phyloP scores from a whole-genome alignment of 2,797 vertebrate genomes.

The Pterois miles region DNA sequence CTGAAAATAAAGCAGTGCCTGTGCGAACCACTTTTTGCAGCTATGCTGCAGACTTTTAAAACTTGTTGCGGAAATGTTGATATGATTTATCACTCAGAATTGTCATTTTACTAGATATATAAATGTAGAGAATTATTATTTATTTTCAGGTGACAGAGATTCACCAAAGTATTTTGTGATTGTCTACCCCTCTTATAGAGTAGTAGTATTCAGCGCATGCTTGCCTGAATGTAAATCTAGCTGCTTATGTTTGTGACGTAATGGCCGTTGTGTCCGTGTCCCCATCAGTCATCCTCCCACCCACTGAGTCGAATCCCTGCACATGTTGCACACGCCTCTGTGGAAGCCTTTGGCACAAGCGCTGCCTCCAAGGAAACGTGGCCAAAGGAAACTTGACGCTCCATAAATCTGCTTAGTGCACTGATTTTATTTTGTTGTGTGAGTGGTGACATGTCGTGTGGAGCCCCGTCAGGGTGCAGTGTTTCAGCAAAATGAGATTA shows the following conservation, averaged over 20 bases:
- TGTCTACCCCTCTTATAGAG: background rate
- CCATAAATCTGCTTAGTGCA: slow-evolving; percentile 50
- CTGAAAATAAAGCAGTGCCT: background rate
- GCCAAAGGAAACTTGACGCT: slow-evolving; percentile 55
- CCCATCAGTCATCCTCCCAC: slow-evolving; percentile 19
- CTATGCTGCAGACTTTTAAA: background rate
- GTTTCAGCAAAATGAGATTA: slow-evolving; percentile 37
- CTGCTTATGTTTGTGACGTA: slow-evolving; percentile 24
- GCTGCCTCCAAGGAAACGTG: slow-evolving; percentile 32
- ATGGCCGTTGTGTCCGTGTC: slow-evolving; percentile 17
- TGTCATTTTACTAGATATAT: background rate
- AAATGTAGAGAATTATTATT: background rate
- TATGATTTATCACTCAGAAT: background rate
- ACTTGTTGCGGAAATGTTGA: background rate
- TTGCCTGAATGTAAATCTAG: background rate
- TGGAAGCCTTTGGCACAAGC: slow-evolving; percentile 24
- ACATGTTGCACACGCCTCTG: slow-evolving; percentile 22
- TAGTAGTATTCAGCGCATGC: background rate
- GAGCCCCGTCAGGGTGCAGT: slow-evolving; percentile 2
- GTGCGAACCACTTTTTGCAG: background rate
- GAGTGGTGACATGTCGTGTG: slow-evolving; percentile 27
- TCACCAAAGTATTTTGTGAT: background rate
- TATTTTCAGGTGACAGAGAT: background rate
- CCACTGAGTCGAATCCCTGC: slow-evolving; percentile 32
- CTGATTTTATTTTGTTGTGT: slow-evolving; percentile 54